A percentile compares a stretch with the other conserved stretches of the same genome.
Evolutionary conservation across 2,888 invertebrate genomes (phyloP).

Genomic region (Gymnoscelis rufifasciata): DNA sequence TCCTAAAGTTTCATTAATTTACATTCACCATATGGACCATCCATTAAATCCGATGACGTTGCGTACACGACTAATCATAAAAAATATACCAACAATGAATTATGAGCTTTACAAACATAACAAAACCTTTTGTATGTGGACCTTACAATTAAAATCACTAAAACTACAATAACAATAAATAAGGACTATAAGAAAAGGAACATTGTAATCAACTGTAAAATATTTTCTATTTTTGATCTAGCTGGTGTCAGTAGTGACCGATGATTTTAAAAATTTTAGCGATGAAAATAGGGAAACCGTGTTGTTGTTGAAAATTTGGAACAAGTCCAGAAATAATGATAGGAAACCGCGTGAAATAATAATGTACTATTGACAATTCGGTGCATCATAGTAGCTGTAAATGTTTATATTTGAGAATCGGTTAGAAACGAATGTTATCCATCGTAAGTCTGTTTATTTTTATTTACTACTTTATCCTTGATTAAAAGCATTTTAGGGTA

Average conservation of each 20-base stretch:
- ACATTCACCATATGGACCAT: not conserved
- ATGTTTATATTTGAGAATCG: no score
- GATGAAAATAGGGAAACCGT: slow-evolving; percentile 79
- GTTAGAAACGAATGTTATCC: no score
- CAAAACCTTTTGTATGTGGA: no score
- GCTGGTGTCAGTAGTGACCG: slow-evolving; percentile 74
- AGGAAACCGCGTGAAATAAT: slow-evolving; percentile 60
- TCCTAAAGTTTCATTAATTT: slow-evolving; percentile 34
- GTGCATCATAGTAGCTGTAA: slow-evolving; percentile 39
- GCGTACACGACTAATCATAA: not conserved
- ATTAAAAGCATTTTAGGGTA: no score
- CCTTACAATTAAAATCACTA: no score
- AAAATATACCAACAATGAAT: no score
- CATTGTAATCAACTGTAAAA: slow-evolving; percentile 74
- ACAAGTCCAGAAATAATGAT: slow-evolving; percentile 67
- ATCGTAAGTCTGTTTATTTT: no score
- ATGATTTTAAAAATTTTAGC: slow-evolving; percentile 76
- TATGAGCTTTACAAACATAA: no score
- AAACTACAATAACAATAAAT: slow-evolving; percentile 16
- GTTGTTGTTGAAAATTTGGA: slow-evolving; percentile 72
- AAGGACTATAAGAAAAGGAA: slow-evolving; percentile 34
- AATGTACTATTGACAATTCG: slow-evolving; percentile 37
- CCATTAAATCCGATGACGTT: not conserved
- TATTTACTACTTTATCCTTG: no score
- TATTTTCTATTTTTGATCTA: slow-evolving; percentile 72